Base-by-base conservation (phyloP, 2,888 invertebrate species). In the Epirrhoe tristata region DNA sequence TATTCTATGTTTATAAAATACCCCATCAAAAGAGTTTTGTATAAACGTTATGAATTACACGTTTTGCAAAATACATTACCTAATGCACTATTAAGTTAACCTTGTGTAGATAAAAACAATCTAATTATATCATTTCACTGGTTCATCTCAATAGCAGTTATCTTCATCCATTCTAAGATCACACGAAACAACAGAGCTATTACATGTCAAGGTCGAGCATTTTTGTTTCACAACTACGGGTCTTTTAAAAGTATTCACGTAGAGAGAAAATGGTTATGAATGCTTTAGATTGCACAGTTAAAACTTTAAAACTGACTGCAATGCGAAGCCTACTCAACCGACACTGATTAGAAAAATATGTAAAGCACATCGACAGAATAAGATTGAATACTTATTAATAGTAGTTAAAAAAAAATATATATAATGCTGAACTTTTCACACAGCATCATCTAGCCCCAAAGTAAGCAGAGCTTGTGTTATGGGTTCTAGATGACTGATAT, bases 171-270 rank as follows among this genome's bases (percentile, higher is more conserved):
- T 39, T 51, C 51, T 52, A 24, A n/a, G 55, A 58, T 62, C 54
- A 58, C n/a, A 51, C 39, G 36, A 52, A 58, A 53, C 53, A 32
- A 17, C 56, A 43, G 16, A 50, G 7, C 14, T 16, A n/a, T 39
- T 36, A 48, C 56, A 58, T 68, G 68, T 64, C 68, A 64, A 68
- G 68, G 64, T 64, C 51, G 14, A 5, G 7, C 4, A 17, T 8
- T 43, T 43, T 61, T 10, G 5, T 56, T 66, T 50, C 54, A 52
- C 31, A 62, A 60, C 46, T 16, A 43, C 46, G 39, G 8, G 39
- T 7, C 34, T 43, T 43, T 43, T 43, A 39, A 39, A 10, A 10
- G 1, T 36, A 7, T 39, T 10, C 39, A 43, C 39, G 39, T 12
- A 12, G 12, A 10, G 12, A 43, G 34, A 34, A 4, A 34, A 12